These are phyloP conservation scores for Oryctolagus cuniculus DNA, from an alignment of 2,113 vertebrate species.

Conservation along the genomic window DNA sequence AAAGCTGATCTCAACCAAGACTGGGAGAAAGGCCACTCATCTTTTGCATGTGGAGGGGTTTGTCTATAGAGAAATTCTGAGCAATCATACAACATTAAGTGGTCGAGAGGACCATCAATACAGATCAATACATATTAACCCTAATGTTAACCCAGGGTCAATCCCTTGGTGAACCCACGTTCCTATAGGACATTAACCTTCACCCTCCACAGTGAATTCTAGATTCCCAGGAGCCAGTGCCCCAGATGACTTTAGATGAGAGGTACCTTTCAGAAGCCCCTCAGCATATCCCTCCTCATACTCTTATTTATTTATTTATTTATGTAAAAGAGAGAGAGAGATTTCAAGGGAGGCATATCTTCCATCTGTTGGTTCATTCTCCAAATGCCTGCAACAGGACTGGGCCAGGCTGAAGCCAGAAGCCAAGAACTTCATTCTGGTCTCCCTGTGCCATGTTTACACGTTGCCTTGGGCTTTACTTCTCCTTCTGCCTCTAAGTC, in stretches of 20 bases:
- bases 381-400: too few species aligned
- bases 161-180: neutral
- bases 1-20: too few species aligned
- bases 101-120: too few species aligned
- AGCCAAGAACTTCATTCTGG: too few species aligned
- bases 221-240: neutral
- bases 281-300: too few species aligned
- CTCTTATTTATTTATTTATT: neutral
- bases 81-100: too few species aligned
- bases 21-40: too few species aligned
- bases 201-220: neutral
- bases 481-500: neutral
- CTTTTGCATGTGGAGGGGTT: too few species aligned
- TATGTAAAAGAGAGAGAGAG: too few species aligned
- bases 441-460: neutral
- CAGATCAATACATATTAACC: neutral
- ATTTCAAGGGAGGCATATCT: too few species aligned
- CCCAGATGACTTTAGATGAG: neutral
- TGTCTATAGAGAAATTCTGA: too few species aligned
- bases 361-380: neutral
- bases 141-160: neutral
- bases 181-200: neutral
- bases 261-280: neutral
- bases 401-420: too few species aligned
- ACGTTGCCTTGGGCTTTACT: neutral